Evolutionary conservation across 2,888 invertebrate genomes (phyloP), one percentile per base, ranked within the genome.

Genomic region (Augiades crinisus): DNA sequence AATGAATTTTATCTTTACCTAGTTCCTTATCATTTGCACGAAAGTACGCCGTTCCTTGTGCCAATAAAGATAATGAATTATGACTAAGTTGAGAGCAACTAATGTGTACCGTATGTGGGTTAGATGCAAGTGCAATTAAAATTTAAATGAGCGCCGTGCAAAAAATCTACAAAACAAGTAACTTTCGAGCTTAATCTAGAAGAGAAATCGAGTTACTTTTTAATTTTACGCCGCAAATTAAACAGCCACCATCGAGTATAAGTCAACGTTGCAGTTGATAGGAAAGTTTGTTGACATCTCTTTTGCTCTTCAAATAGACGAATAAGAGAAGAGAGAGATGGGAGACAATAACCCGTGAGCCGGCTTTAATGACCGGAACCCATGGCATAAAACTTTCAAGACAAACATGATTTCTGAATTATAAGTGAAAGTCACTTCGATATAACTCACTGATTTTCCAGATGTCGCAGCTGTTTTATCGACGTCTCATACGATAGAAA

Each of bases 381-480:
- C 44, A 52, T 55, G 33, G 34, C 27, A 50, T 43, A 36, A 56
- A 53, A 56, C 47, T 56, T 56, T 56, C 55, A 52, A 40, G 44
- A 55, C 41, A 45, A 41, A 49, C 41, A 43, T 30, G 36, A 36
- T 49, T 37, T 49, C 40, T 44, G 34, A 40, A 56, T 47, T 41
- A 47, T 56, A 31, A 50, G 56, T 56, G 53, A 56, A 56, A 56
- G 56, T 56, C 27, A 19, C 24, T 17, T 41, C 30, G 19, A 37
- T 37, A 22, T 12, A 17, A 17, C 27, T 8, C 7, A 41, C 33
- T 13, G n/a, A 46, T 27, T 46, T 46, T 27, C 27, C 34, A 5
- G 27, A 27, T 46, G 16, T 24, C 45, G 21, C 12, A 30, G 17
- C 17, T 17, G 8, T 16, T 40, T 40, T 16, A 16, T 24, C 24